These are phyloP conservation scores for Scortum barcoo DNA, from an alignment of 2,113 vertebrate genomes.

Conservation along the genomic window DNA sequence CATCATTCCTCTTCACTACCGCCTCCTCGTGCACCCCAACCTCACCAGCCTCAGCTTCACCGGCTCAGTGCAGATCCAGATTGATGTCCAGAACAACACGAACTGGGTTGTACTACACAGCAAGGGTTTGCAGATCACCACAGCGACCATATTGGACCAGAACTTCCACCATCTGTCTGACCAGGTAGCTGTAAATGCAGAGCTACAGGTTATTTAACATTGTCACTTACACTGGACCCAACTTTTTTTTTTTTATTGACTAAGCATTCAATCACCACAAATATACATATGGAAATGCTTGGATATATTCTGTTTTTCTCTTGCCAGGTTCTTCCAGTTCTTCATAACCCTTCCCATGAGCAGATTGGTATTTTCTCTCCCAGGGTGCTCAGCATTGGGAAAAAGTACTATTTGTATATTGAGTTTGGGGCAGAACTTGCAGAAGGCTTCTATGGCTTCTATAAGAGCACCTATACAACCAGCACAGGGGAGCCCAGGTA, in stretches of 20 bases:
- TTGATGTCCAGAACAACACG: slow-evolving; percentile 83
- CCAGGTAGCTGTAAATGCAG: slow-evolving; percentile 53
- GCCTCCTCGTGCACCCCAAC: slow-evolving; percentile 84
- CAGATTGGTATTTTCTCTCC: slow-evolving; percentile 85
- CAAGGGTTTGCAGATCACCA: slow-evolving; percentile 82
- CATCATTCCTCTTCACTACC: slow-evolving; percentile 83
- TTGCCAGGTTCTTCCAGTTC: slow-evolving; percentile 78
- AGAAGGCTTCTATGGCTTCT: slow-evolving; percentile 85
- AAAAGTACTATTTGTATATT: slow-evolving; percentile 84
- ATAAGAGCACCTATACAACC: slow-evolving; percentile 83
- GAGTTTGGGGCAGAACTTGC: slow-evolving; percentile 81
- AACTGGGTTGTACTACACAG: slow-evolving; percentile 87
- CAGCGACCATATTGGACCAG: slow-evolving; percentile 80
- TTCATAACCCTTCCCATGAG: slow-evolving; percentile 84
- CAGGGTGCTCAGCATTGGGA: slow-evolving; percentile 80
- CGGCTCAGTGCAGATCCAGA: slow-evolving; percentile 81
- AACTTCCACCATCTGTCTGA: slow-evolving; percentile 72
- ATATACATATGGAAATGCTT: background rate
- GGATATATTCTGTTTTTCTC: background rate
- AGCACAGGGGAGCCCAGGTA: slow-evolving; percentile 82
- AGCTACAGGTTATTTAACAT: background rate
- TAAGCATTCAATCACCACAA: background rate
- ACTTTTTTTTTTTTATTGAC: background rate
- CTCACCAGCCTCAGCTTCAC: slow-evolving; percentile 80
- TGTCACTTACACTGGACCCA: background rate